phyloP scores from a whole-genome alignment of 2,113 vertebrate genomes.

The Bubalus kerabau region DNA sequence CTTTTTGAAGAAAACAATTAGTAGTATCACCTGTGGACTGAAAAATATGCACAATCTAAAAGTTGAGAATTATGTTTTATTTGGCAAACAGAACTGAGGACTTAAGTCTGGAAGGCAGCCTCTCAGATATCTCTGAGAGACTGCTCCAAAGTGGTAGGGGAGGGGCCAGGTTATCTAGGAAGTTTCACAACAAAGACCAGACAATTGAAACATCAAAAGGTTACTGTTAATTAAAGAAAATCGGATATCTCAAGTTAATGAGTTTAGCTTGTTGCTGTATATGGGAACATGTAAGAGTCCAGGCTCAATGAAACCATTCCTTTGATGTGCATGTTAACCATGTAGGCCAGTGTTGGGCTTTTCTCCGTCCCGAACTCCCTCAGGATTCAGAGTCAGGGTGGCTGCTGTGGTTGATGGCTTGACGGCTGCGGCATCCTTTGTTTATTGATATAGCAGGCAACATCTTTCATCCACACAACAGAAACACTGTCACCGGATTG shows the following conservation, averaged over 20 bases:
- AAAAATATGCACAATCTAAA: neutral
- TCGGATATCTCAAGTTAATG: neutral
- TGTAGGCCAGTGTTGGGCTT: neutral
- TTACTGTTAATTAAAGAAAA: neutral
- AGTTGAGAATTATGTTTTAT: neutral
- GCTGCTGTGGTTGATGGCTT: neutral
- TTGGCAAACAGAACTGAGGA: neutral
- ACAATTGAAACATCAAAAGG: neutral
- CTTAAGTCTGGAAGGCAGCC: neutral
- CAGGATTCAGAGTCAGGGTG: neutral
- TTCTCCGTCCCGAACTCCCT: neutral
- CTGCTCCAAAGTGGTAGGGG: neutral
- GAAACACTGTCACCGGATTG: neutral
- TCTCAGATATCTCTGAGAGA: neutral
- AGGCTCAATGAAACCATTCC: neutral
- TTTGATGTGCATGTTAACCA: neutral
- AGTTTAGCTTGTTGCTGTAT: fast-evolving
- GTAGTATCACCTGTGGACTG: neutral
- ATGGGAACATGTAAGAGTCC: neutral
- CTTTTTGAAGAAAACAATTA: slow-evolving; percentile 46
- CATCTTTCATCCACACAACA: neutral
- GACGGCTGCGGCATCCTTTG: neutral
- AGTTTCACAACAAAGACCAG: neutral
- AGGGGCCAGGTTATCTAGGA: neutral
- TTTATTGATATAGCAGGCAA: neutral